A percentile compares a stretch with the other conserved stretches of the same genome.
These are phyloP conservation scores for Lycophotia porphyrea DNA, from an alignment of 2,888 invertebrate species.

Conservation along the genomic window DNA sequence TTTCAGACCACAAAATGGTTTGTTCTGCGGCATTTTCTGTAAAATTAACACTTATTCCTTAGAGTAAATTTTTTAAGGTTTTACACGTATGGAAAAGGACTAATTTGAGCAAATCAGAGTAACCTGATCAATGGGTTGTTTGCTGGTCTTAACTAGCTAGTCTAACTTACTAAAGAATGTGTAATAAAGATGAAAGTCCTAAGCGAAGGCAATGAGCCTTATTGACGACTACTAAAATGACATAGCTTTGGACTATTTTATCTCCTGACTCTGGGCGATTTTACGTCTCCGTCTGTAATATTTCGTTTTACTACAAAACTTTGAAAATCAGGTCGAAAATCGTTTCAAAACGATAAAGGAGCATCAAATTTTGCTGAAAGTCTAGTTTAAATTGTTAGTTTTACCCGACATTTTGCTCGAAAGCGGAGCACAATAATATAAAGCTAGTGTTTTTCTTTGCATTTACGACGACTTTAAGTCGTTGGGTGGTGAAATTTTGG, in stretches of 20 bases:
- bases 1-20: background rate
- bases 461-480: constrained; percentile 33
- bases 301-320: constrained; percentile 43
- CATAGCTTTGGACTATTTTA: background rate
- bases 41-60: background rate
- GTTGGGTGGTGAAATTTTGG: constrained; percentile 38
- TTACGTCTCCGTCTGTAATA: constrained; percentile 25
- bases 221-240: background rate
- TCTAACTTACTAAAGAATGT: too few species aligned
- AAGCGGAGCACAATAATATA: constrained; percentile 41
- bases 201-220: too few species aligned
- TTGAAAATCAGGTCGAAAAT: constrained; percentile 45
- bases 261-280: constrained; percentile 11
- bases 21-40: background rate
- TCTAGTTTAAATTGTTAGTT: constrained; percentile 50
- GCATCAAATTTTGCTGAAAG: constrained; percentile 42
- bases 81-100: too few species aligned
- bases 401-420: constrained; percentile 42
- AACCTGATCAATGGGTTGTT: too few species aligned
- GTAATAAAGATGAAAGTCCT: too few species aligned
- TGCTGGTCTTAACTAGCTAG: too few species aligned
- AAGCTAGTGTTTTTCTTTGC: constrained; percentile 50
- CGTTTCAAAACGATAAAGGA: constrained; percentile 44
- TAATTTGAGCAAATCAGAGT: too few species aligned
- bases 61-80: too few species aligned